Percentiles rank a stretch among this genome's conserved stretches.
phyloP scores from a whole-genome alignment of 2,797 vertebrate genomes.

The Sitta carolinensis region DNA sequence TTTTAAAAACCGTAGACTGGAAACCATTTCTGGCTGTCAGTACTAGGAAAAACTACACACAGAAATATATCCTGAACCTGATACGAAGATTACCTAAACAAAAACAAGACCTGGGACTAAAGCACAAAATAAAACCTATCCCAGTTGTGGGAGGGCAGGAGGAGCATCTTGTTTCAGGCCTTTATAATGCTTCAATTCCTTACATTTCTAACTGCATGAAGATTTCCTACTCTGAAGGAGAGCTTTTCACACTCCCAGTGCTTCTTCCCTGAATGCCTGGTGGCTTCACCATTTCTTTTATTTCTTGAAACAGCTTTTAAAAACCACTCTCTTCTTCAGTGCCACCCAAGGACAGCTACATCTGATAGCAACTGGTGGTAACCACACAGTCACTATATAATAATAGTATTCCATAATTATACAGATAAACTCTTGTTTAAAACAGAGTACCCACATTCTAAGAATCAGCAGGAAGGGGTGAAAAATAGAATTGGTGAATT shows the following conservation, averaged over 20 bases:
- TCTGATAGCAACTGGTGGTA: not conserved
- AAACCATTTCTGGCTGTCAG: not conserved
- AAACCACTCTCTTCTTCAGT: not conserved
- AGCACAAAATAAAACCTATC: not conserved
- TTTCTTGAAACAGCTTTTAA: not conserved
- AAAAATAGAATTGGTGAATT: not conserved
- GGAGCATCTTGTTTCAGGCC: not conserved
- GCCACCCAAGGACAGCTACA: not conserved
- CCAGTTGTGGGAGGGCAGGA: not conserved
- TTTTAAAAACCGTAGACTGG: not conserved
- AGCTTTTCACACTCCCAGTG: not conserved
- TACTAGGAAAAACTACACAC: not conserved
- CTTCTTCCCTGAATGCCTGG: not conserved
- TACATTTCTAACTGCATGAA: not conserved
- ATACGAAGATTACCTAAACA: slow-evolving; percentile 6
- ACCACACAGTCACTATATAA: not conserved
- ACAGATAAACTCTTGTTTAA: not conserved
- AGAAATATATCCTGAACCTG: not conserved
- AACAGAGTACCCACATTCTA: not conserved
- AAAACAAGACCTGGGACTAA: slow-evolving; percentile 2
- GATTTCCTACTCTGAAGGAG: not conserved
- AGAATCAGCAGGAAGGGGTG: not conserved
- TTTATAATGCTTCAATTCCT: not conserved
- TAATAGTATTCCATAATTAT: not conserved
- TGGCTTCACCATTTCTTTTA: not conserved